Conservation (phyloP, 2,797 vertebrate genomes). For the Rousettus madagascariensis region DNA sequence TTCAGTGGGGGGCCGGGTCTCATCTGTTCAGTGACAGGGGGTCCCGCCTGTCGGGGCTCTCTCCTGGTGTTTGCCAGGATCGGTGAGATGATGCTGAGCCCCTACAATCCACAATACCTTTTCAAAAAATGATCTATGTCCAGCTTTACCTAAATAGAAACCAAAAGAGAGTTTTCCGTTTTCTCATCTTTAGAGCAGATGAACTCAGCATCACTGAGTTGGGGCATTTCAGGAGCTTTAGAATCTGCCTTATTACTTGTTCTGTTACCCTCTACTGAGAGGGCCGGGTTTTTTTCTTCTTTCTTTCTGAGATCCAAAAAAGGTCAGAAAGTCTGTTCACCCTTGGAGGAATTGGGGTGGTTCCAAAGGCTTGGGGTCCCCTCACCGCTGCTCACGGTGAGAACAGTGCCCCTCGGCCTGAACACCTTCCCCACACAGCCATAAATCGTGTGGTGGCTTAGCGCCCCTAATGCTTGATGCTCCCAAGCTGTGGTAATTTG, state of each 20-base stretch:
- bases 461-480: not conserved
- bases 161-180: not conserved
- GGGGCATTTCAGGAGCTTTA: conserved; percentile 38
- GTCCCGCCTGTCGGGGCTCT: not conserved
- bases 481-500: not conserved
- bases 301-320: conserved; percentile 21
- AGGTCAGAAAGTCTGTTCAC: not conserved
- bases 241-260: conserved; percentile 12
- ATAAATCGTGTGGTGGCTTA: not conserved
- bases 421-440: not conserved
- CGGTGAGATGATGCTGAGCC: not conserved
- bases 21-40: conserved; percentile 12
- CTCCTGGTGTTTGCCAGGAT: conserved; percentile 10
- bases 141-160: conserved; percentile 45
- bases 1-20: not conserved
- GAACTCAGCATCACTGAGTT: not conserved
- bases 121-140: conserved; percentile 69
- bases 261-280: not conserved
- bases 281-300: not conserved
- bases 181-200: conserved; percentile 40
- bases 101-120: not conserved
- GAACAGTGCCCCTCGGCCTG: not conserved
- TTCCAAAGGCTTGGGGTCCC: not conserved
- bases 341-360: not conserved
- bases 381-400: not conserved